Evolutionary conservation across 2,888 invertebrate genomes (phyloP).

Genomic region (Pammene aurita): DNA sequence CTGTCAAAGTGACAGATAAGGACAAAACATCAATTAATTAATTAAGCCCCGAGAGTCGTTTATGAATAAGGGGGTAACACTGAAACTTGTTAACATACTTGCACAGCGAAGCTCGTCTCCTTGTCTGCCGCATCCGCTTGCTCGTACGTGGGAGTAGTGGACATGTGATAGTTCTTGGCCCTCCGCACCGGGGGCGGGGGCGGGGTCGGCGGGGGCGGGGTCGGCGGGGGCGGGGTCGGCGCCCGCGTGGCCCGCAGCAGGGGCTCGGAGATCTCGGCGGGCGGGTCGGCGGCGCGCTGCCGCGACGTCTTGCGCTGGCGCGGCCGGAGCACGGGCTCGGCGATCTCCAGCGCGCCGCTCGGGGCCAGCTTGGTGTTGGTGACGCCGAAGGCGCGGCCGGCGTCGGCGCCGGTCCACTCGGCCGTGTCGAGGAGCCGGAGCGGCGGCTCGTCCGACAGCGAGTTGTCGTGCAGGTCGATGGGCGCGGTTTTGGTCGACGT

Average conservation of each 20-base stretch:
- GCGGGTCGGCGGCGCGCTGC: constrained; percentile 75
- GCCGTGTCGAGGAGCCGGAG: constrained; percentile 75
- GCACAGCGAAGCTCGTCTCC: constrained; percentile 85
- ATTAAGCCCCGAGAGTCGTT: too few species aligned
- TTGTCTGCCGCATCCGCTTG: constrained; percentile 67
- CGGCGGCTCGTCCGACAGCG: constrained; percentile 72
- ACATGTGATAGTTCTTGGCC: constrained; percentile 76
- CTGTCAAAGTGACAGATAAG: too few species aligned
- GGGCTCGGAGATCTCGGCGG: constrained; percentile 86
- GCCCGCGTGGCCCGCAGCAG: constrained; percentile 80
- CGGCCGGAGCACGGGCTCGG: constrained; percentile 88
- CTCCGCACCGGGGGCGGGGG: constrained; percentile 63
- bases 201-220: constrained; percentile 75
- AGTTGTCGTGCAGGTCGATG: constrained; percentile 71
- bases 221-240: constrained; percentile 69
- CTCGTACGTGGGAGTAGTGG: constrained; percentile 72
- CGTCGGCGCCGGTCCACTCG: constrained; percentile 81
- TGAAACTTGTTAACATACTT: background rate
- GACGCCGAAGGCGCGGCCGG: constrained; percentile 85
- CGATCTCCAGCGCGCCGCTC: constrained; percentile 84
- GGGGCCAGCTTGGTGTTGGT: constrained; percentile 76
- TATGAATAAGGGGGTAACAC: too few species aligned
- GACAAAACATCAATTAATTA: too few species aligned
- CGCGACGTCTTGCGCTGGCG: constrained; percentile 82
- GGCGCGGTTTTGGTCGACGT: constrained; percentile 60